These are phyloP conservation scores for Muntiacus muntjak DNA, from an alignment of 2,113 vertebrate genomes.

Conservation along the genomic window DNA sequence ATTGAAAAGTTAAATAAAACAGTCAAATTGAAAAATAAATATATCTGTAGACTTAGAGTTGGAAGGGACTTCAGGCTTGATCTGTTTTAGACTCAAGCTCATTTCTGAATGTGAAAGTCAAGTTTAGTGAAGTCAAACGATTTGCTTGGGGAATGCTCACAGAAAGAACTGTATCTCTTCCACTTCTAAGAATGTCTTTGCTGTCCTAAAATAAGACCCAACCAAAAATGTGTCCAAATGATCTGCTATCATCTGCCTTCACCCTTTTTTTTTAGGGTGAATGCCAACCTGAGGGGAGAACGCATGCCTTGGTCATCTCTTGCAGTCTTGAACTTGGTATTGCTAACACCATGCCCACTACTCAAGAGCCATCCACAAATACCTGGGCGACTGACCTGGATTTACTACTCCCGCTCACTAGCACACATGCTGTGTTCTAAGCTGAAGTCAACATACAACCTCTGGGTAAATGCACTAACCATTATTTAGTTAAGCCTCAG, in stretches of 20 bases:
- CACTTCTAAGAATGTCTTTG: fast-evolving
- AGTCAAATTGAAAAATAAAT: neutral
- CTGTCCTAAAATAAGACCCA: neutral
- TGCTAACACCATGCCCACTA: neutral
- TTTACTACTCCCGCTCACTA: fast-evolving
- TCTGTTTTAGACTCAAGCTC: neutral
- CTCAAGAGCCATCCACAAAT: fast-evolving
- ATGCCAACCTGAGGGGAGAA: too few relatives aligned
- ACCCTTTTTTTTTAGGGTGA: too few relatives aligned
- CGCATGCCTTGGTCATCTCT: neutral
- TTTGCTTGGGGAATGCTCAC: neutral
- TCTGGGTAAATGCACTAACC: too few relatives aligned
- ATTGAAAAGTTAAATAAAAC: neutral
- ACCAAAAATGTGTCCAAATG: neutral
- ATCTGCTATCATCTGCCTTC: fast-evolving
- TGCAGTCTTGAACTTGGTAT: neutral
- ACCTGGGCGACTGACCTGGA: neutral
- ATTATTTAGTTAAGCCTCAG: neutral
- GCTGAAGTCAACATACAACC: fast-evolving
- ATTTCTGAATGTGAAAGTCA: neutral
- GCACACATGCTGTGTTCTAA: fast-evolving
- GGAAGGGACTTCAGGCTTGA: neutral
- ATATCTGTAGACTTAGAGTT: neutral
- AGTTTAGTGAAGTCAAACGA: fast-evolving
- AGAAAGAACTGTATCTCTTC: neutral